A percentile compares a stretch with the other conserved stretches of the same genome.
Conservation (phyloP, 1,140 invertebrate genomes). For the Drosophila insularis region DNA sequence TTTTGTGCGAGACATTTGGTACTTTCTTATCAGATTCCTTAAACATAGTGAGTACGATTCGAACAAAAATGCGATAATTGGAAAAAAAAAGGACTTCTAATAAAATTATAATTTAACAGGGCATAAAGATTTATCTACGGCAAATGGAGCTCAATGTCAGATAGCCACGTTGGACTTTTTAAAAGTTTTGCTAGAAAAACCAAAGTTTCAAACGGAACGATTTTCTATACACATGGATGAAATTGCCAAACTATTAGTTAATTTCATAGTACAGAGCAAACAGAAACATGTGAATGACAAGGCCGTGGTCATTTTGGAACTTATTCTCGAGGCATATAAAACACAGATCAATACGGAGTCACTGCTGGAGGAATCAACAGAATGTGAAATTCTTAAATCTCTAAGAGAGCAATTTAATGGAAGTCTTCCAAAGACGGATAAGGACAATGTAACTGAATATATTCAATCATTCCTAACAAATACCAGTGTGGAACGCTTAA, state of each 20-base stretch:
- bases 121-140: too few relatives aligned
- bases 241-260: conserved; percentile 52
- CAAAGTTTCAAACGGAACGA: background rate
- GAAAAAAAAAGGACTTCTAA: too few relatives aligned
- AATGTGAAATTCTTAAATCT: conserved; percentile 39
- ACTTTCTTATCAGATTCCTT: conserved; percentile 52
- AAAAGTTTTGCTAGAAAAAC: conserved; percentile 34
- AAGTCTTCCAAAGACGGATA: background rate
- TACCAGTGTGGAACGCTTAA: conserved; percentile 40
- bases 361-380: conserved; percentile 49
- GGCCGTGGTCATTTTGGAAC: background rate
- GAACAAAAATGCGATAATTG: too few relatives aligned
- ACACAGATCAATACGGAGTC: conserved; percentile 28
- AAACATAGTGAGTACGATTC: conserved; percentile 40
- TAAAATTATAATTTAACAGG: too few relatives aligned
- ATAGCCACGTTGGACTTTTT: conserved; percentile 39
- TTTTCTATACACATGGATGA: conserved; percentile 36
- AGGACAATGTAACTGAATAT: conserved; percentile 11
- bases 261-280: conserved; percentile 20
- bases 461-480: conserved; percentile 44
- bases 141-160: conserved; percentile 15
- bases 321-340: conserved; percentile 25
- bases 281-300: conserved; percentile 14
- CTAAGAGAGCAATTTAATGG: conserved; percentile 17
- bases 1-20: conserved; percentile 62